These are phyloP conservation scores for Martes flavigula DNA, from an alignment of 2,797 vertebrate species.

Conservation along the genomic window DNA sequence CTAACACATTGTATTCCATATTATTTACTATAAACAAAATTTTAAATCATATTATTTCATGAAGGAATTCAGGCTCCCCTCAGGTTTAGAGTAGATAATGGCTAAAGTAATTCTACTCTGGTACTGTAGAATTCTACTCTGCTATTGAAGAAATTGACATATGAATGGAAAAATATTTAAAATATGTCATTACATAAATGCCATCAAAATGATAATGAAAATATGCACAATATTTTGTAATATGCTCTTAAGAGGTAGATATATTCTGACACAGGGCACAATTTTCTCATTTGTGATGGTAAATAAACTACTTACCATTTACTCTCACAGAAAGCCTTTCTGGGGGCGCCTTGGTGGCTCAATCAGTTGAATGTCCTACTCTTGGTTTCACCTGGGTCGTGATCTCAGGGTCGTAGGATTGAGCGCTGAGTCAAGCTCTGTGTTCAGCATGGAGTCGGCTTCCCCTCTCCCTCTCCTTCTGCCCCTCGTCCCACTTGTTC, in stretches of 20 bases:
- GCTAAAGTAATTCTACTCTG: not conserved
- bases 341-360: not conserved
- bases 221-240: not conserved
- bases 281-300: not conserved
- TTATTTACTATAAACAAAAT: not conserved
- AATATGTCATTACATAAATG: not conserved
- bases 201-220: not conserved
- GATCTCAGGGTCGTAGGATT: not conserved
- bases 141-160: not conserved
- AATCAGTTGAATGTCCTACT: not conserved
- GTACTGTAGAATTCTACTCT: no score
- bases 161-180: not conserved
- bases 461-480: not conserved
- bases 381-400: not conserved
- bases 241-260: not conserved
- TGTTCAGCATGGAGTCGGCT: not conserved
- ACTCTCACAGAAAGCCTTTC: not conserved
- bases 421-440: not conserved
- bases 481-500: not conserved
- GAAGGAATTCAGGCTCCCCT: not conserved
- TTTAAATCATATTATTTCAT: not conserved
- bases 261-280: not conserved
- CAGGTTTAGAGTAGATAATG: not conserved
- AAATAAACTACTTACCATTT: not conserved
- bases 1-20: not conserved